Evolutionary conservation across 2,113 vertebrate species (phyloP).

Genomic region (Urocolius indicus): DNA sequence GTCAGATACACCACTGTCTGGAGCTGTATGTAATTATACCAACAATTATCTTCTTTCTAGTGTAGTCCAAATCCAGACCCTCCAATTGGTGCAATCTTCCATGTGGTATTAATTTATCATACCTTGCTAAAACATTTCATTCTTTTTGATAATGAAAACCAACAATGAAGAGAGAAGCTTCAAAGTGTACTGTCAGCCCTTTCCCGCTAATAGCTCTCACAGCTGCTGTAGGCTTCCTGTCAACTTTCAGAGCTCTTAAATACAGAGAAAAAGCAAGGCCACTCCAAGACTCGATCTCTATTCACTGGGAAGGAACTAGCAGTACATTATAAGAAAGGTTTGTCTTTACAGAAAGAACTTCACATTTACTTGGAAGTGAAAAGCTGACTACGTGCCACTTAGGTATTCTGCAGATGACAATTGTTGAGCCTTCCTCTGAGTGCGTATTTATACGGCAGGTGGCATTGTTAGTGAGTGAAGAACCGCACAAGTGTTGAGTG

Average conservation of each 20-base stretch:
- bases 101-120: background rate
- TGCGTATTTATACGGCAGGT: slow-evolving; percentile 32
- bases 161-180: background rate
- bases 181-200: background rate
- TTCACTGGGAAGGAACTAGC: slow-evolving; percentile 1
- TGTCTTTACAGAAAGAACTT: slow-evolving; percentile 25
- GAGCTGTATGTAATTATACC: background rate
- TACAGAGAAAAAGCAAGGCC: background rate
- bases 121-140: background rate
- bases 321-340: background rate
- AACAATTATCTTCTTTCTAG: background rate
- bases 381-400: slow-evolving; percentile 15
- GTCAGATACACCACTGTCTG: background rate
- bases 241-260: slow-evolving; percentile 41
- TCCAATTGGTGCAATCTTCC: background rate
- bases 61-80: background rate
- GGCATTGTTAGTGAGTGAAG: slow-evolving; percentile 59
- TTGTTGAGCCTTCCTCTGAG: background rate
- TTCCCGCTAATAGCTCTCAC: slow-evolving; percentile 2
- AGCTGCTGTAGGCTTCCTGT: background rate
- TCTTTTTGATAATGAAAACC: background rate
- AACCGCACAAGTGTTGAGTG: slow-evolving; percentile 25
- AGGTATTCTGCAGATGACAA: slow-evolving; percentile 46
- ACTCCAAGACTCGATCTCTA: slow-evolving; percentile 14
- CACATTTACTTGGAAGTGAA: slow-evolving; percentile 25